phyloP scores from a whole-genome alignment of 2,888 invertebrate genomes.

The Cosmia pyralina region DNA sequence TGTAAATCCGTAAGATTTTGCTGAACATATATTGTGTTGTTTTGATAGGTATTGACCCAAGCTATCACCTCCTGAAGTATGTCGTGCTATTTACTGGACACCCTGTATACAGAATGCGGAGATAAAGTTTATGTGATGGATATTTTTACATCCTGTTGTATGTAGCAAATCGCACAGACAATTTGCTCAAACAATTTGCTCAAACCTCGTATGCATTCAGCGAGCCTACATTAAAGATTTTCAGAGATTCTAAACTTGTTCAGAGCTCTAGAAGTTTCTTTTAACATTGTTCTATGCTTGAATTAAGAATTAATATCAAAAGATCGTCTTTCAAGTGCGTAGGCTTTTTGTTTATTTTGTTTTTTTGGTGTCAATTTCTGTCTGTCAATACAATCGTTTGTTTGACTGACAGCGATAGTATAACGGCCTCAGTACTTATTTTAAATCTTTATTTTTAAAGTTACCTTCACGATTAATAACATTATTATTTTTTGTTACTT shows the following conservation, averaged over 20 bases:
- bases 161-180: background rate
- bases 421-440: slow-evolving; percentile 8
- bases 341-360: background rate
- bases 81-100: too few relatives aligned
- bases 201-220: background rate
- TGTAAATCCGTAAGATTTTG: too few relatives aligned
- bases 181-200: background rate
- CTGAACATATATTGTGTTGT: too few relatives aligned
- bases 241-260: background rate
- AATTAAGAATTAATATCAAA: background rate
- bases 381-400: slow-evolving; percentile 7
- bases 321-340: background rate
- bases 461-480: slow-evolving; percentile 39
- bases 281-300: background rate
- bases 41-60: too few relatives aligned
- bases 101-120: too few relatives aligned
- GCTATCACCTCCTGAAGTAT: too few relatives aligned
- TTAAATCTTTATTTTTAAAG: slow-evolving; percentile 12
- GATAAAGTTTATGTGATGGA: too few relatives aligned
- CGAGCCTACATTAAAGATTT: background rate
- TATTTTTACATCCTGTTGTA: background rate
- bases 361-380: background rate
- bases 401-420: slow-evolving; percentile 1
- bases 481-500: slow-evolving; percentile 23
- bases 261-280: background rate